Evolutionary conservation across 2,113 vertebrate species (phyloP).

Genomic region (Sula dactylatra): DNA sequence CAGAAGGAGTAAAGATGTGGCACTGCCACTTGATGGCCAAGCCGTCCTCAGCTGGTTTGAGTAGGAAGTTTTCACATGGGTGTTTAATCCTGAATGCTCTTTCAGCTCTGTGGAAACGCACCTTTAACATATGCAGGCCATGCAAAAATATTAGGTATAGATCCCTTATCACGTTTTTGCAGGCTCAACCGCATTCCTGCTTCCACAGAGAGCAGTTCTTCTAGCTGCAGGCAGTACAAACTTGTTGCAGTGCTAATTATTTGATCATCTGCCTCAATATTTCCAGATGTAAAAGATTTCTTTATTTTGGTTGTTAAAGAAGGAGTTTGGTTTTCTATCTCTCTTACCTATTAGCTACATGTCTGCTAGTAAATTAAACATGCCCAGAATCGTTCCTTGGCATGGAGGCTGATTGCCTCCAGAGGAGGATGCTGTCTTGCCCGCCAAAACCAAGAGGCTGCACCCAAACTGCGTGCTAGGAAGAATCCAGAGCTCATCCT

Average conservation of each 20-base stretch:
- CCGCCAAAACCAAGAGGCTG: neutral
- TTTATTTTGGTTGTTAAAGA: slow-evolving; percentile 18
- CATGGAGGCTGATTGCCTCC: neutral
- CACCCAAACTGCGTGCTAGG: neutral
- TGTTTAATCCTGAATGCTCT: neutral
- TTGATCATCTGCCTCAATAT: slow-evolving; percentile 14
- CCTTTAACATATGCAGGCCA: neutral
- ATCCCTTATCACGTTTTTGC: neutral
- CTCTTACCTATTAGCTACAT: neutral
- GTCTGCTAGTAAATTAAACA: neutral
- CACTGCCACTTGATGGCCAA: neutral
- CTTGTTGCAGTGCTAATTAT: slow-evolving; percentile 34
- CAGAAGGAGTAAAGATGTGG: neutral
- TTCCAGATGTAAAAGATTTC: slow-evolving; percentile 43
- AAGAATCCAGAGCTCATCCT: neutral
- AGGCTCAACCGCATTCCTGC: neutral
- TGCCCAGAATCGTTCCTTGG: neutral
- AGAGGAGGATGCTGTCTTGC: neutral
- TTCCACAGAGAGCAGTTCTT: neutral
- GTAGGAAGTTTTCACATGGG: neutral
- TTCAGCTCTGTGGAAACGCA: neutral
- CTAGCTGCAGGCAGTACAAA: slow-evolving; percentile 46
- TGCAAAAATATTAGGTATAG: neutral
- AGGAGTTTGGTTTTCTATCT: neutral
- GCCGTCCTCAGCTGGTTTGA: neutral